Evolutionary conservation across 1,140 invertebrate species (phyloP).

Genomic region (Zaprionus ghesquierei): DNA sequence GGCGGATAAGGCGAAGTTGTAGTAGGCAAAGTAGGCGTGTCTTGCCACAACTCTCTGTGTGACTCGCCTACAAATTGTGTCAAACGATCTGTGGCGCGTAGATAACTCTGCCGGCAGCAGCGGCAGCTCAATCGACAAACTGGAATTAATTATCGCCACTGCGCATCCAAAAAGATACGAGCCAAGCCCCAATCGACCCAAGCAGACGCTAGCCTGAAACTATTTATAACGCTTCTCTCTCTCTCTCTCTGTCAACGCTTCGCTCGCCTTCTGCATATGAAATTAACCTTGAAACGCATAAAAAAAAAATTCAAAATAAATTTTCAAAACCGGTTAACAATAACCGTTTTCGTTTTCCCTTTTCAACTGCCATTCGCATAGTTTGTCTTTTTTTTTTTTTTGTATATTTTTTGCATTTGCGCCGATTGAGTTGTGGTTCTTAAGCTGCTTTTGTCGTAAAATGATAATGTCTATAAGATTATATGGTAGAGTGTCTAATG

Average conservation of each 20-base stretch:
- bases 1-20: not conserved
- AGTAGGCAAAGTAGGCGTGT: not conserved
- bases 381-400: conserved; percentile 33
- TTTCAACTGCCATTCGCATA: conserved; percentile 32
- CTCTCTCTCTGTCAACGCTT: conserved; percentile 12
- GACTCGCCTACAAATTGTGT: conserved; percentile 64
- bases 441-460: conserved; percentile 2
- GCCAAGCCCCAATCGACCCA: not conserved
- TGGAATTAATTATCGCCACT: conserved; percentile 30
- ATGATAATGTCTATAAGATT: conserved; percentile 2
- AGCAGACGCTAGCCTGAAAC: not conserved
- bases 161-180: conserved; percentile 6
- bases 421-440: not conserved
- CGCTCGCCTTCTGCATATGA: conserved; percentile 36
- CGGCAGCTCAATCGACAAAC: conserved; percentile 22
- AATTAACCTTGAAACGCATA: conserved; percentile 57
- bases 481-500: conserved; percentile 3
- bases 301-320: conserved; percentile 33
- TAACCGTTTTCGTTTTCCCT: conserved; percentile 3
- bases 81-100: conserved; percentile 26
- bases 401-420: conserved; percentile 42
- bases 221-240: conserved; percentile 38
- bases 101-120: conserved; percentile 25
- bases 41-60: not conserved
- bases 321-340: conserved; percentile 52